These are phyloP conservation scores for Schizopygopsis malacanthus DNA, from an alignment of 2,797 vertebrate genomes.

Conservation along the genomic window DNA sequence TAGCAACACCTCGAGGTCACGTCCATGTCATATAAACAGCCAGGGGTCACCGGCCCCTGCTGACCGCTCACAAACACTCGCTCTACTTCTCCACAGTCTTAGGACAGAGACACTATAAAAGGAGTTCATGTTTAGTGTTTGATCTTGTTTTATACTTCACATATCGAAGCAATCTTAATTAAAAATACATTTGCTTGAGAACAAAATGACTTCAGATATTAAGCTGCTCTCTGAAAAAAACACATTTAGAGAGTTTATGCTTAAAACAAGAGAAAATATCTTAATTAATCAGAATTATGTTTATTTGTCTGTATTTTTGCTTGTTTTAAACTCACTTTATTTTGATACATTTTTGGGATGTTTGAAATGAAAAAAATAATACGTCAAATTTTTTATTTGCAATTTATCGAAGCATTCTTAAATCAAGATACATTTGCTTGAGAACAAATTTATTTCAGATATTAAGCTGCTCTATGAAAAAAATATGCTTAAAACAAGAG, in stretches of 20 bases:
- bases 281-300: background rate
- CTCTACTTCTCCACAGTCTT: background rate
- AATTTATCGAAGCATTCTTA: too few relatives aligned
- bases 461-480: background rate
- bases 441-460: background rate
- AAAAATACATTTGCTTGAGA: background rate
- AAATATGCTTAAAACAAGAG: too few relatives aligned
- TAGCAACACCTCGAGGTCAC: conserved; percentile 43
- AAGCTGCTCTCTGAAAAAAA: background rate
- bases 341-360: background rate
- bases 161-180: background rate
- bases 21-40: background rate
- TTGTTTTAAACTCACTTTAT: background rate
- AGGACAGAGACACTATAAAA: background rate
- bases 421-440: background rate
- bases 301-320: too few relatives aligned
- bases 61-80: background rate
- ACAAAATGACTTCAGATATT: background rate
- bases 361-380: background rate
- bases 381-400: too few relatives aligned
- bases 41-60: background rate
- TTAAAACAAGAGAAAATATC: background rate
- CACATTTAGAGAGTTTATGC: background rate
- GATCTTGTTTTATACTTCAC: background rate
- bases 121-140: background rate